Base-by-base conservation (phyloP, 2,888 invertebrate genomes). In the Oxystoma pomonae region DNA sequence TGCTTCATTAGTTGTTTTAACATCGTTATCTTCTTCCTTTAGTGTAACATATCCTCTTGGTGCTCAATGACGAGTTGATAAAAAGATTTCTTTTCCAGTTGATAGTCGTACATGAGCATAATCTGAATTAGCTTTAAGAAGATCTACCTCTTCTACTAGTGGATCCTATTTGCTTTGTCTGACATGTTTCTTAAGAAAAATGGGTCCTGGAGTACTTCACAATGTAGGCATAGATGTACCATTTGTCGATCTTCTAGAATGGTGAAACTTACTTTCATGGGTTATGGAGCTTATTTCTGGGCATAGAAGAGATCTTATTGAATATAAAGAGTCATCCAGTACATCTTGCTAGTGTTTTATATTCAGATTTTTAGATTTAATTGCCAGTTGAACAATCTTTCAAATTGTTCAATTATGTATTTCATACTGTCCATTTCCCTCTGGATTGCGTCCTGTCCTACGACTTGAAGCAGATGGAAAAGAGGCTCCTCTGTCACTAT, bases 401-500 rank as follows among this genome's bases (percentile, higher is more conserved):
- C 35, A 35, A 35, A 35, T 35, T 35, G 35, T 35, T 35, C 35
- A 3, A 35, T 53, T 53, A 17, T 18, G 7, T 53, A 3, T 9
- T 16, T 53, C n/a, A 53, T n/a, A 53, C 53, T 53, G 53, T 53
- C 18, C n/a, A 53, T 53, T 53, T 53, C 53, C 53, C 16, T 53
- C 53, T 53, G 53, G 53, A 53, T 53, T 53, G n/a, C n/a, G n/a
- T 53, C 16, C 18, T 53, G 53, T 53, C 16, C 7, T 53, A 7
- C 53, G 53, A 53, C 53, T 53, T 53, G 53, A n/a, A 16, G 53
- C 53, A 16, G 53, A 53, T 53, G n/a, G n/a, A 53, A 53, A 53
- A n/a, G 53, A 53, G 7, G 53, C 53, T 50, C 50, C 9, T 7
- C 53, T 53, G n/a, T 53, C 53, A 18, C 53, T 53, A 16, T 53